Evolutionary conservation across 53 echinoderm and acorn worm genomes (phyloP).

Genomic region (Patiria pectinifera): DNA sequence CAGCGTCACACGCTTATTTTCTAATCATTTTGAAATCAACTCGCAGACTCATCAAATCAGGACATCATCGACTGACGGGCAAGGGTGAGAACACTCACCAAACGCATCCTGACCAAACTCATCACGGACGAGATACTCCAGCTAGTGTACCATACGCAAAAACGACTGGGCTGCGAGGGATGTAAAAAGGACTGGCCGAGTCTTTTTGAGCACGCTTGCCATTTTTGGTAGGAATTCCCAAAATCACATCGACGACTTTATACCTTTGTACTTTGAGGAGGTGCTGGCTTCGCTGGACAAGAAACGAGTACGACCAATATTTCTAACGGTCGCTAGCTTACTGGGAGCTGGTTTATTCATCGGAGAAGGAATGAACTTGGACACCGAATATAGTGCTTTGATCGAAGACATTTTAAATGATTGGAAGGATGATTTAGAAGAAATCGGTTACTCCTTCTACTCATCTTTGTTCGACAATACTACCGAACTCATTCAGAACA

Average conservation of each 20-base stretch:
- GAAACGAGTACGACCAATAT: not conserved
- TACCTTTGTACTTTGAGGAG: no score
- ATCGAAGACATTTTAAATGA: slow-evolving; percentile 19
- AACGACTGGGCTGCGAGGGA: slow-evolving; percentile 33
- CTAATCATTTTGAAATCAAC: no score
- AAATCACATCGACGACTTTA: no score
- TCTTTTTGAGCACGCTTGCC: slow-evolving; percentile 36
- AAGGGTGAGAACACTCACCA: not conserved
- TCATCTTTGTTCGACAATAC: not conserved
- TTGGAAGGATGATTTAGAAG: not conserved
- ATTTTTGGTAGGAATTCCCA: not conserved
- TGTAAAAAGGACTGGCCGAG: slow-evolving; percentile 27
- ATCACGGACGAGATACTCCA: not conserved
- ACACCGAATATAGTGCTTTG: not conserved
- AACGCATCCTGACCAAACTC: slow-evolving; percentile 8
- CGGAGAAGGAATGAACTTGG: slow-evolving; percentile 4
- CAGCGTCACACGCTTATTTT: not conserved
- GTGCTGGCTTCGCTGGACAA: no score
- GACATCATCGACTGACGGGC: not conserved
- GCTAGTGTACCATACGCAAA: not conserved
- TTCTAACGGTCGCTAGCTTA: not conserved
- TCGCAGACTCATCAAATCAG: not conserved
- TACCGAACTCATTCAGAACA: not conserved
- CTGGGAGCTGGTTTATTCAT: not conserved
- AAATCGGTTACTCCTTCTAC: slow-evolving; percentile 7